Base-by-base conservation (phyloP, 1,140 invertebrate genomes). In the Drosophila varians region DNA sequence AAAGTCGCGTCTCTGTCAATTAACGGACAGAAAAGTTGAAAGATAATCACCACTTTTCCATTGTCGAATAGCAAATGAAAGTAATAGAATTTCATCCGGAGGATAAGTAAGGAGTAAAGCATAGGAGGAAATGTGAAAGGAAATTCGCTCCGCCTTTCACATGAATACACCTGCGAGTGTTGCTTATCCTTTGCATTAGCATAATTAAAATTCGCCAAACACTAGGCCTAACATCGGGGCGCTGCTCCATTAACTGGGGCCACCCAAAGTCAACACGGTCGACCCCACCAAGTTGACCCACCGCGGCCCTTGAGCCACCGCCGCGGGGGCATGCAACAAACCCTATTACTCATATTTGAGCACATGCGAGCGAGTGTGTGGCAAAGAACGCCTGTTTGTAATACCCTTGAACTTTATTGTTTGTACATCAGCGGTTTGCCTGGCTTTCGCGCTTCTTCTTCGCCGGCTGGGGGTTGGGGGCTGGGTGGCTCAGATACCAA, bases 371-470 rank as follows among this genome's bases (percentile, higher is more conserved):
- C 45, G 48, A 55, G 46, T 56, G 47, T 40, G 60, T 45, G 64
- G 69, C 49, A 38, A 38, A 38, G 19, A 48, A 52, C 42, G 34
- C 51, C 49, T 73, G 70, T 74, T 74, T 74, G 70, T 45, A 74
- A 74, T 75, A 89, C 84, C 87, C 87, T 89, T 89, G 87, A 89
- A 89, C 87, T 89, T 89, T 89, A 89, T 89, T 90, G 87, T 89
- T 89, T 89, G 82, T 72, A 79, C 86, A 89, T 89, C 80, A 86
- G 80, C 66, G 79, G 79, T 76, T 86, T 74, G 77, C 57, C 61
- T 71, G 51, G 36, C 51, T 54, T 54, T 54, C 28, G 28, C 51
- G 60, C 40, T 60, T 58, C 4, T 8, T 7, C 36, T 6, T 6
- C 12, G 6, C 12, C 12, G 12, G n/a, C 14, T 38, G n/a, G n/a